Evolutionary conservation across 2,888 invertebrate species (phyloP).

Genomic region (Psylliodes chrysocephalus): DNA sequence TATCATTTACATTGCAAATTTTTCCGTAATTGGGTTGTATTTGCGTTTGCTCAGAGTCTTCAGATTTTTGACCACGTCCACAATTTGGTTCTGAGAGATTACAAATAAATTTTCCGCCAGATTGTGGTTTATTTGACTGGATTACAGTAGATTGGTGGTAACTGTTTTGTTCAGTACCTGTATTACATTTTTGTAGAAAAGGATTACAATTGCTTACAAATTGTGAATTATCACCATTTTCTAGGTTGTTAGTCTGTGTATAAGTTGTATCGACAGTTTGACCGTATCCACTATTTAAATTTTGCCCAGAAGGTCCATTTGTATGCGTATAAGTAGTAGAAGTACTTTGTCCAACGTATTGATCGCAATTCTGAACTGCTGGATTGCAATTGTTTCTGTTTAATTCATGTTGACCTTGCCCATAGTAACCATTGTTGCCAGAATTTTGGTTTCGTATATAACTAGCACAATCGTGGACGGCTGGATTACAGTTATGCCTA

Average conservation of each 20-base stretch:
- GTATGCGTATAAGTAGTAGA: background rate
- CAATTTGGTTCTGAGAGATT: constrained; percentile 21
- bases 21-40: constrained; percentile 40
- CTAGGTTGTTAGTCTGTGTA: background rate
- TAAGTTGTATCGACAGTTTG: background rate
- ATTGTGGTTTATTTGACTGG: background rate
- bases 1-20: constrained; percentile 47
- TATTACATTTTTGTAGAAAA: background rate
- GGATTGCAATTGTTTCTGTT: constrained; percentile 18
- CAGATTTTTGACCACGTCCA: constrained; percentile 9
- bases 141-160: no score
- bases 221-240: background rate
- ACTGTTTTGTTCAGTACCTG: background rate
- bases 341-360: background rate
- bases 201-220: background rate
- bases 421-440: background rate
- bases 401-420: background rate
- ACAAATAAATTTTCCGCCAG: constrained; percentile 3
- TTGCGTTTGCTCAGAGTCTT: background rate
- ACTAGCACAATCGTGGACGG: background rate
- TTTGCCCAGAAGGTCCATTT: background rate
- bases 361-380: constrained; percentile 19
- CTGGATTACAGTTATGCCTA: constrained; percentile 5
- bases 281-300: background rate
- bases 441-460: background rate